Evolutionary conservation across 1,140 invertebrate species (phyloP), one percentile per base, ranked within the genome.

Genomic region (Temnothorax nylanderi): DNA sequence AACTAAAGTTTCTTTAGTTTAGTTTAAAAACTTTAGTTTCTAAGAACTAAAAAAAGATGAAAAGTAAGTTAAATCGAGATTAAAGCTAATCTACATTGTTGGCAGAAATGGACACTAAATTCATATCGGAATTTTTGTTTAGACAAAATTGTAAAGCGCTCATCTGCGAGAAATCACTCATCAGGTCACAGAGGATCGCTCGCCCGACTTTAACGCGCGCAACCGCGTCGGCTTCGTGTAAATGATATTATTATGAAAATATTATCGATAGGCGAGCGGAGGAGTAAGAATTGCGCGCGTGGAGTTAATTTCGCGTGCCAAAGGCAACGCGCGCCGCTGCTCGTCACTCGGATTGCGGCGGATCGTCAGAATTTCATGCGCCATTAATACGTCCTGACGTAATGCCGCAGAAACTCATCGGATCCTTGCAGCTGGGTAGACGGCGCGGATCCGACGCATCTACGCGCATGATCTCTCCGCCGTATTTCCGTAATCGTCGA

Each of bases 381-480:
- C 84, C 89, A 84, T 90, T 91, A 91, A 90, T 90, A 91, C 37
- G 21, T 56, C 54, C 82, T 91, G 89, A 91, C 76, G 89, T 91
- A 82, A 91, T 75, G 44, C 13, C 34, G n/a, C 60, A 90, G 87
- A 90, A 91, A 90, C 87, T 87, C 78, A 77, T 82, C 75, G 74
- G 26, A 51, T 71, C 90, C 58, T 62, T 54, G 47, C 58, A n/a
- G 72, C 62, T 49, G 0, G 51, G 6, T 13, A 47, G 58, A 54
- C 32, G 44, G 26, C 37, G 32, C 62, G 21, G 67, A 60, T 72
- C 51, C 11, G 18, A 34, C 21, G 58, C 37, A 16, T 32, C 26
- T 1, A 16, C 49, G 72, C 21, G 10, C 3, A 26, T 32, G 1
- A 26, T 78, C 10, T 62, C 21, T 13, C 8, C 41, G 10, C 18